phyloP scores from a whole-genome alignment of 2,888 invertebrate genomes.

The Ochropleura plecta region DNA sequence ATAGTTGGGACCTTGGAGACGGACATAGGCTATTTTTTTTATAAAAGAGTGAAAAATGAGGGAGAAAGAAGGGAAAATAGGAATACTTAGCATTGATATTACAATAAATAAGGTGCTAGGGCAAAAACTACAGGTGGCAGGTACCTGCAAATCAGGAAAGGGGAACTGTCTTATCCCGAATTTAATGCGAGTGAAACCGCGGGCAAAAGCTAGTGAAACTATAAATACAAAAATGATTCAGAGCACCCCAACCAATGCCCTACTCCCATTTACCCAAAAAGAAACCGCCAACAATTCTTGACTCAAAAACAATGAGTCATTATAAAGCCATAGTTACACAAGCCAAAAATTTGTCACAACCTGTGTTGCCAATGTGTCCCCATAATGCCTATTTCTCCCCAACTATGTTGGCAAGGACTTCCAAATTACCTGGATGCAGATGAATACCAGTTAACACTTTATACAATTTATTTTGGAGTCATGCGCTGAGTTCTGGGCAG shows the following conservation, averaged over 20 bases:
- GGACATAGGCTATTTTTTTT: too few species aligned
- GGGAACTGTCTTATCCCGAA: too few species aligned
- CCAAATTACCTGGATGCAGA: not conserved
- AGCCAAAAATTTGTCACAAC: constrained; percentile 28
- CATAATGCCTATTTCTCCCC: not conserved
- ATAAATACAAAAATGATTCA: not conserved
- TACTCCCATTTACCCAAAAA: not conserved
- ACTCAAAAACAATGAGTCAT: constrained; percentile 26
- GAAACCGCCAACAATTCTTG: not conserved
- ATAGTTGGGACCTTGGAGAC: too few species aligned
- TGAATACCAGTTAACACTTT: not conserved
- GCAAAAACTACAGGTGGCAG: too few species aligned
- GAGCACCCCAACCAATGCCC: not conserved
- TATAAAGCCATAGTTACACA: constrained; percentile 5
- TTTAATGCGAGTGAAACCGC: too few species aligned
- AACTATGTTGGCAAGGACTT: not conserved
- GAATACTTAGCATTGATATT: too few species aligned
- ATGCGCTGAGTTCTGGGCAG: too few species aligned
- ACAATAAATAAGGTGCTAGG: too few species aligned
- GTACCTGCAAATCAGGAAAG: too few species aligned
- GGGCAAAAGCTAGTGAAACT: not conserved
- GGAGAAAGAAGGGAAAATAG: too few species aligned
- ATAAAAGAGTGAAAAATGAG: too few species aligned
- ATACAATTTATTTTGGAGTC: too few species aligned
- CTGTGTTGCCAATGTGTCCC: not conserved